Base-by-base conservation (phyloP, 2,797 vertebrate genomes). In the Sebastes oblongus region DNA sequence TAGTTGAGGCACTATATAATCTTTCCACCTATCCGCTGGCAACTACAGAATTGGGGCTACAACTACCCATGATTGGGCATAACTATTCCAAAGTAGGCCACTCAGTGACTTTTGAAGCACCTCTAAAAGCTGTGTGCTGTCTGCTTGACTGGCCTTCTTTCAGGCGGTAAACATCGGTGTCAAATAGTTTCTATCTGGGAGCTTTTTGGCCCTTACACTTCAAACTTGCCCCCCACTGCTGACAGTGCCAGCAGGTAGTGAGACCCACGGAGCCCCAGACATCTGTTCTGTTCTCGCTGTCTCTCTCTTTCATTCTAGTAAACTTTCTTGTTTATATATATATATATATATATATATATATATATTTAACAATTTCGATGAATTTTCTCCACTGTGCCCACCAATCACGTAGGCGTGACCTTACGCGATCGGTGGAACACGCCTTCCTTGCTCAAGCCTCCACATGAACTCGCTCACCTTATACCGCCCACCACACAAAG, bases 171-270 rank as follows among this genome's bases (percentile, higher is more conserved):
- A 75, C 76, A 30, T 75, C 18, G 0, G 58, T 78, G 86, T 91
- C 87, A 89, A 75, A 88, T 81, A 68, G 72, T 85, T 77, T 84
- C 52, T 82, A 14, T 69, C 73, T 62, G 75, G 70, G 73, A 74
- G 82, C 56, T 83, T 76, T 82, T 66, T 89, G 77, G 83, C 77
- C 84, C 78, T 66, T 6, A 30, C 55, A 46, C 82, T 81, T 90
- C 78, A 84, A 81, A 85, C 74, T 66, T 1, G 72, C 85, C 85
- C 78, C 87, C 85, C n/a, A 64, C 85, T 75, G 82, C 74, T 75
- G 85, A 81, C 80, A 74, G 83, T 2, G 12, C 73, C 92, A 86
- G 87, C 88, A 86, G 89, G 88, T 75, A 77, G 77, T 66, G 24
- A 66, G 78, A 85, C 70, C 82, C 71, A 64, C 14, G 56, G 59